These are phyloP conservation scores for Poeciliopsis turneri DNA, from an alignment of 2,797 vertebrate species.

Conservation along the genomic window DNA sequence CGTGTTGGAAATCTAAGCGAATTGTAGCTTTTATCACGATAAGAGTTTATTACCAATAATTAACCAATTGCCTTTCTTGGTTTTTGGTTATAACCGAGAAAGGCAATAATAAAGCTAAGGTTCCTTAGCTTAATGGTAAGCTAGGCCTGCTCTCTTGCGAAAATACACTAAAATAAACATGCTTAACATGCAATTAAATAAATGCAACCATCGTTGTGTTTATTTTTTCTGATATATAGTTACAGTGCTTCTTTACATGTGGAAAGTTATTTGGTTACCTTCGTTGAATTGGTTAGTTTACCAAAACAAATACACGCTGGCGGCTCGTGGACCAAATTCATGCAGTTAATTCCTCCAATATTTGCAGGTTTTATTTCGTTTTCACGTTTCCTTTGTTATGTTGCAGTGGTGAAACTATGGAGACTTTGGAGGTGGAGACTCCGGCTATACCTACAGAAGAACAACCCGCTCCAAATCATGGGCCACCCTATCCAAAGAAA, in stretches of 20 bases:
- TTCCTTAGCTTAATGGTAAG: not conserved
- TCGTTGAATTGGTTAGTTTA: not conserved
- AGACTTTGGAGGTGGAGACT: not conserved
- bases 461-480: not conserved
- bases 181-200: not conserved
- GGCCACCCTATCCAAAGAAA: not conserved
- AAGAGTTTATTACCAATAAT: not conserved
- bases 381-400: not conserved
- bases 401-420: slow-evolving; percentile 6
- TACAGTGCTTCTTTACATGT: not conserved
- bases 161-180: not conserved
- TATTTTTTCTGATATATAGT: not conserved
- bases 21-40: not conserved
- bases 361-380: not conserved
- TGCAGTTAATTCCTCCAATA: too few relatives aligned
- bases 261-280: not conserved
- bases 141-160: slow-evolving; percentile 7
- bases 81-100: too few relatives aligned
- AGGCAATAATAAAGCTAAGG: too few relatives aligned
- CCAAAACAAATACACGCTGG: not conserved
- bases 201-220: too few relatives aligned
- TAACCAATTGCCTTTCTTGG: not conserved
- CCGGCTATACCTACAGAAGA: not conserved
- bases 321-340: not conserved
- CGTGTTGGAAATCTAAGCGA: fast-evolving